These are phyloP conservation scores for Acrobeloides nanus DNA, from an alignment of 2,888 invertebrate genomes.

Conservation along the genomic window DNA sequence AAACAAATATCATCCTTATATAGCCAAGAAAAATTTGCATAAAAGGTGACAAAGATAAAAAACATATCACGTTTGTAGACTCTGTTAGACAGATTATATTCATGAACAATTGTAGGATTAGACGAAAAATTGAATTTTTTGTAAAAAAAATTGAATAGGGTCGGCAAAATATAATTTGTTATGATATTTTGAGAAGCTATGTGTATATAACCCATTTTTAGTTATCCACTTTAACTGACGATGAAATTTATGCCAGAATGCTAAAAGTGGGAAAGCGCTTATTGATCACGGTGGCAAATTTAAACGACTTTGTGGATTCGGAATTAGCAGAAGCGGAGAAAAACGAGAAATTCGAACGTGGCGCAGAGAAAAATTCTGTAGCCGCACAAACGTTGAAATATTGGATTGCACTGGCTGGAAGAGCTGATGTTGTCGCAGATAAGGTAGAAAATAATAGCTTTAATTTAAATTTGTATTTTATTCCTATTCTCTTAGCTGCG, in stretches of 20 bases:
- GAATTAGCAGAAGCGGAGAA: constrained; percentile 25
- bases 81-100: too few species aligned
- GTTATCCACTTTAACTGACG: constrained; percentile 31
- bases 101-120: too few species aligned
- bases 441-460: constrained; percentile 21
- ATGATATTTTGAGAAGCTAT: background rate
- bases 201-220: constrained; percentile 9
- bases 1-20: too few species aligned
- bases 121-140: too few species aligned
- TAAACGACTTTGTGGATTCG: constrained; percentile 35
- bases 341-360: constrained; percentile 10
- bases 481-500: constrained; percentile 50
- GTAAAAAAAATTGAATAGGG: too few species aligned
- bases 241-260: constrained; percentile 28
- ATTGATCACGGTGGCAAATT: constrained; percentile 30
- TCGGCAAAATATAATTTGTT: too few species aligned
- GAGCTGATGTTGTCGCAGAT: constrained; percentile 37
- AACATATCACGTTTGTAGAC: too few species aligned
- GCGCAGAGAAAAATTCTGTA: constrained; percentile 9
- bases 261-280: constrained; percentile 32
- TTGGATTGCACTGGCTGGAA: constrained; percentile 27
- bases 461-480: background rate
- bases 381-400: constrained; percentile 16
- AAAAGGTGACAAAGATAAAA: too few species aligned
- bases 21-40: too few species aligned